phyloP scores from a whole-genome alignment of 1,140 invertebrate species.

The Ectropis grisescens region DNA sequence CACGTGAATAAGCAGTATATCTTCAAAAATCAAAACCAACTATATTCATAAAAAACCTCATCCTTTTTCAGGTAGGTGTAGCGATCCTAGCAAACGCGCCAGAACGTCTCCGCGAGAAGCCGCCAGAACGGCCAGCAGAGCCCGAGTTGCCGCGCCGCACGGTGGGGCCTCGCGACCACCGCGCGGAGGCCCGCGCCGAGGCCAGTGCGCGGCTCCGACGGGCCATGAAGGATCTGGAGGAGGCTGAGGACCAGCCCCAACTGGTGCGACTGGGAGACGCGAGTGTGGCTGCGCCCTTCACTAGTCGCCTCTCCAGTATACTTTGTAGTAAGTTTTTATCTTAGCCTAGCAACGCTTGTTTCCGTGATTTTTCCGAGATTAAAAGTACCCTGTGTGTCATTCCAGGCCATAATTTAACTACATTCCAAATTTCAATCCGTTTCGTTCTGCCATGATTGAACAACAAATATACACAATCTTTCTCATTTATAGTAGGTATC shows the following conservation, averaged over 20 bases:
- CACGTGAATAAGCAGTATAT: too few species aligned
- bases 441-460: too few species aligned
- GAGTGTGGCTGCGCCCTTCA: conserved; percentile 99
- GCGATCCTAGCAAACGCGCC: conserved; percentile 91
- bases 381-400: too few species aligned
- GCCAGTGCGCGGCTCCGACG: conserved; percentile 73
- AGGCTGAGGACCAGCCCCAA: conserved; percentile 88
- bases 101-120: conserved; percentile 62
- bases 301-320: conserved; percentile 97
- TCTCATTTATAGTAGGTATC: too few species aligned
- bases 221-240: conserved; percentile 92
- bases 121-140: conserved; percentile 29
- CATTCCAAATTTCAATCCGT: too few species aligned
- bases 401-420: too few species aligned
- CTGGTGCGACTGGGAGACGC: conserved; percentile 98
- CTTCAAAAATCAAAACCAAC: too few species aligned
- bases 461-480: too few species aligned
- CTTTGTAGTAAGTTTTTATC: conserved; percentile 91
- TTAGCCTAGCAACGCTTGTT: too few species aligned
- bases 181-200: conserved; percentile 32
- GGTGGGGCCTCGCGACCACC: conserved; percentile 20
- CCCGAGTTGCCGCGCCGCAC: conserved; percentile 36
- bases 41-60: too few species aligned
- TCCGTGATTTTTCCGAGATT: too few species aligned
- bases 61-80: conserved; percentile 75